Percentiles rank a stretch among this genome's conserved stretches.
These are phyloP conservation scores for Melieria omissa DNA, from an alignment of 2,888 invertebrate species.

Conservation along the genomic window DNA sequence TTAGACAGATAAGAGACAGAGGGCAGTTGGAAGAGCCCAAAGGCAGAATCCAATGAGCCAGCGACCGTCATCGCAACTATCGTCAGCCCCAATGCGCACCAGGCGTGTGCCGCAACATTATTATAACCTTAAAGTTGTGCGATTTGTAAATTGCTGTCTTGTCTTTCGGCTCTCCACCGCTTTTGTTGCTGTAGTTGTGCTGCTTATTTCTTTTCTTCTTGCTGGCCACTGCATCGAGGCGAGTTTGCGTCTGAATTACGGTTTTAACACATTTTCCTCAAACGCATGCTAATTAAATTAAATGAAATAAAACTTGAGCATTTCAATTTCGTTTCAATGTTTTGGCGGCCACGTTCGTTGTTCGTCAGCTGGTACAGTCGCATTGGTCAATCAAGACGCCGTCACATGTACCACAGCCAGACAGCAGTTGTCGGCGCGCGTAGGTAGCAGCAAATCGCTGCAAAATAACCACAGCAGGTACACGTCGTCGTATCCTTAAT, in stretches of 20 bases:
- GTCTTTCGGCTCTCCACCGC: background rate
- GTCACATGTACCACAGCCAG: too few species aligned
- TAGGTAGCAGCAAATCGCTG: too few species aligned
- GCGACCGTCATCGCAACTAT: too few species aligned
- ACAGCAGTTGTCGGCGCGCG: too few species aligned
- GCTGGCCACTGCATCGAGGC: too few species aligned
- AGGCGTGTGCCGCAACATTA: background rate
- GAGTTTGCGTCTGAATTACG: background rate
- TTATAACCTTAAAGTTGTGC: slow-evolving; percentile 24
- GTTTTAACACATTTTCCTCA: slow-evolving; percentile 5
- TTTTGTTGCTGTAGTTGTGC: background rate
- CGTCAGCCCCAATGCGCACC: too few species aligned
- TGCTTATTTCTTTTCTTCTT: too few species aligned
- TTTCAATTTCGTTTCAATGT: too few species aligned
- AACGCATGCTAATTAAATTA: slow-evolving; percentile 18
- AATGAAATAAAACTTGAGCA: background rate
- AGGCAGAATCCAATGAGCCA: too few species aligned
- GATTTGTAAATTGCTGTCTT: background rate
- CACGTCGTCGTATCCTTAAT: too few species aligned
- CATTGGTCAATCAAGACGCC: background rate
- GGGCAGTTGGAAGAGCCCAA: too few species aligned
- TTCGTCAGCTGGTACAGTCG: slow-evolving; percentile 1
- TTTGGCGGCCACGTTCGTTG: background rate
- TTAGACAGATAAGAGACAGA: background rate
- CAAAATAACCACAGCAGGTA: too few species aligned